Base-by-base conservation (phyloP, 2,888 invertebrate genomes). In the Eupithecia vulgata region DNA sequence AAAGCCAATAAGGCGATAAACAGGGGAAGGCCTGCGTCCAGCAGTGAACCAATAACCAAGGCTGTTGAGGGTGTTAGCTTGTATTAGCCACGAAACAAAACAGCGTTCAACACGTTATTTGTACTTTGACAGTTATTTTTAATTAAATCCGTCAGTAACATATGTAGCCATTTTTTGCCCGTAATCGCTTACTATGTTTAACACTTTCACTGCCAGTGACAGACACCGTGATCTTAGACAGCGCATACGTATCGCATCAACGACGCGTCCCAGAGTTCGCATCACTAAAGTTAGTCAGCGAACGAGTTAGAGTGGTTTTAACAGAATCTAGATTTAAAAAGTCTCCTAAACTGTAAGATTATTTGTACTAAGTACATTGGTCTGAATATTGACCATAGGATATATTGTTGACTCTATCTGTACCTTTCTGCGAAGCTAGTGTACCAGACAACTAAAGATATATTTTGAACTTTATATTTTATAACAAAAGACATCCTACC, bases 401-500 rank as follows among this genome's bases (percentile, higher is more conserved):
- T 3, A 40, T 13, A 40, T 1, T 12, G 4, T 13, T 37, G 37
- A 37, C 15, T 37, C 6, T 37, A 37, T 37, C 1, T 37, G 37
- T 37, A 37, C 37, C 4, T 30, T 30, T 30, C 30, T 40, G 13
- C 25, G 15, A 42, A 40, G 17, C 8, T 8, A 45, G 45, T 15
- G 40, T 30, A 61, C 45, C 8, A 64, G 37, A 37, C 5, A 64
- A 35, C 65, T 40, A 40, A n/a, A n/a, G 45, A 48, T 62, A 40
- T 45, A 67, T 74, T 62, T 64, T 57, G 45, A 74, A 70, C 70
- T 74, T 75, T 74, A 72, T 75, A 70, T 74, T 75, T 74, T 65
- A 66, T 71, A 70, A 78, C 76, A 75, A 71, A 73, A 74, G 78
- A 71, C 73, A 72, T 79, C 78, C 68, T 77, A 86, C 81, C 85